Base-by-base conservation (phyloP, 2,113 vertebrate species). In the Alligator mississippiensis region DNA sequence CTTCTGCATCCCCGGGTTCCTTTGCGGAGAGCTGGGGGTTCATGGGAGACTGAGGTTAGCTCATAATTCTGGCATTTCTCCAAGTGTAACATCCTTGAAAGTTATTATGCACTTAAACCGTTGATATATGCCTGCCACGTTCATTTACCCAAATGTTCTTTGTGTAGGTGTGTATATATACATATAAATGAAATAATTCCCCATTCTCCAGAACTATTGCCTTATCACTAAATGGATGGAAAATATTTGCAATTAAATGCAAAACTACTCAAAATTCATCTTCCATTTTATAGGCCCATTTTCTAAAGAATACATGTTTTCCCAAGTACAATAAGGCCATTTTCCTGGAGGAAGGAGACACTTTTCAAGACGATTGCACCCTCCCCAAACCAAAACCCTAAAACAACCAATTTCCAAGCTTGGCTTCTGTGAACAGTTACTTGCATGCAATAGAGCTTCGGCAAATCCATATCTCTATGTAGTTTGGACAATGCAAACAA, bases 51-150 rank as follows among this genome's bases (percentile, higher is more conserved):
- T 55, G 38, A 2, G 4, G 11, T 0, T 54, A 66, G 61, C 3
- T 8, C 55, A 74, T 74, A 3, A 57, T 47, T 55, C 70, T 87
- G 11, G 24, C 34, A 19, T 21, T 70, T 28, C 86, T 83, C 34
- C 30, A 14, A 54, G 47, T 19, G 22, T 30, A 0, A 77, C n/a
- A 34, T 38, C 19, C 0, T 2, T 1, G 2, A 6, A 57, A 58
- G 15, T 12, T 3, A 1, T 24, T 27, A 3, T 4, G 8, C 2
- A 1, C 3, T 60, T 18, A 28, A 18, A 68, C 30, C n/a, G 1
- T 1, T 14, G 75, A 2, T 5, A 78, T 54, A 62, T 11, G 34
- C n/a, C 86, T 38, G 82, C 6, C 76, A 34, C 30, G 3, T 57
- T 17, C 22, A 3, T 18, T 63, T 3, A 22, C 64, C 63, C 47